These are phyloP conservation scores for Aphaenogaster floridana DNA, from an alignment of 1,140 invertebrate genomes.

Conservation along the genomic window DNA sequence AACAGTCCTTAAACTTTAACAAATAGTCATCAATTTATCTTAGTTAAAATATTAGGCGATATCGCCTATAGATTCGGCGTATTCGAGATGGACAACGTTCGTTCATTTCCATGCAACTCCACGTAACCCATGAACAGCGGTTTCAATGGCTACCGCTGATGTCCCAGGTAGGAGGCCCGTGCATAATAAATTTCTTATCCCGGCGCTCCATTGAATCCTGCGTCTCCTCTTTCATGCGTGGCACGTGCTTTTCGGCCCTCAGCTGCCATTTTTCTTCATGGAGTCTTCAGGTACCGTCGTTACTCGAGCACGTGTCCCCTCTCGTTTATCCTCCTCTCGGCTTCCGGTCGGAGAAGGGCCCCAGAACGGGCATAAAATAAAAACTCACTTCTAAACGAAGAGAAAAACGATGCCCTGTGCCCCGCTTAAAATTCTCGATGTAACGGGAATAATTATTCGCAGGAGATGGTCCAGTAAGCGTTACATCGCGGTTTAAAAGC, in stretches of 20 bases:
- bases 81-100: not conserved
- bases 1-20: too few relatives aligned
- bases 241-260: conserved; percentile 77
- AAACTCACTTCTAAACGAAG: conserved; percentile 50
- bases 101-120: conserved; percentile 72
- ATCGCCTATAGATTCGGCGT: not conserved
- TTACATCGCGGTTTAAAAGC: conserved; percentile 1
- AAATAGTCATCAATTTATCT: not conserved
- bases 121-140: conserved; percentile 66
- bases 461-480: not conserved
- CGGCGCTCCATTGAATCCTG: conserved; percentile 71
- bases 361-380: conserved; percentile 66
- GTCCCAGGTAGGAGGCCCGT: conserved; percentile 62
- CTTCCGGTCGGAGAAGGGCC: conserved; percentile 57
- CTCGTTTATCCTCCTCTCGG: conserved; percentile 64
- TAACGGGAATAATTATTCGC: conserved; percentile 23
- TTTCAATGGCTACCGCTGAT: conserved; percentile 69
- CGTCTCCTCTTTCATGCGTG: conserved; percentile 70
- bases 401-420: not conserved
- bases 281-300: conserved; percentile 71
- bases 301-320: conserved; percentile 72
- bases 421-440: not conserved
- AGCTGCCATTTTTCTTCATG: conserved; percentile 71
- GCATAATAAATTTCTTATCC: conserved; percentile 80
- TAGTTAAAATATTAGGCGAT: not conserved